phyloP scores from a whole-genome alignment of 2,797 vertebrate genomes.

The Karalla daura region DNA sequence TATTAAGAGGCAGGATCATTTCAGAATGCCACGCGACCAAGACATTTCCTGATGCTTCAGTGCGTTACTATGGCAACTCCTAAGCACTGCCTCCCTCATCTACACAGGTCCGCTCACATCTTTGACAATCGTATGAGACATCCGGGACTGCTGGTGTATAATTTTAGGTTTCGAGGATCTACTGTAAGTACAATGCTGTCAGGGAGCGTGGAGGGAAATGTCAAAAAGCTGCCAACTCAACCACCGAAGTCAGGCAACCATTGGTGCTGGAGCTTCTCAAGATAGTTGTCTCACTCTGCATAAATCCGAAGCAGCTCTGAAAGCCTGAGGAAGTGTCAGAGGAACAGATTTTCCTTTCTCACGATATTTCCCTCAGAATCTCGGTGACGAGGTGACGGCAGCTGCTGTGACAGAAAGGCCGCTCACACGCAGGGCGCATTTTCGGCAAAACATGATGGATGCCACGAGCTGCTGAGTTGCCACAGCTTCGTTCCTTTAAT shows the following conservation, averaged over 20 bases:
- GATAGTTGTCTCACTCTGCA: background rate
- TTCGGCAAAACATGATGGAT: constrained; percentile 25
- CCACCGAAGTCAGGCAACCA: background rate
- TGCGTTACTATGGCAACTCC: constrained; percentile 26
- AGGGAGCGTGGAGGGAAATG: background rate
- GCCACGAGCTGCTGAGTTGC: background rate
- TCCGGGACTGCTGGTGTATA: background rate
- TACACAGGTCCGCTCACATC: background rate
- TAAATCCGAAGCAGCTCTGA: constrained; percentile 1
- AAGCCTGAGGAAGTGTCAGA: background rate
- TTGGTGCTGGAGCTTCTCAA: background rate
- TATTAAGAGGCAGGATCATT: background rate
- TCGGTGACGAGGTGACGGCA: constrained; percentile 4
- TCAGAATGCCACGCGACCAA: background rate
- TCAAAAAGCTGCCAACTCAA: background rate
- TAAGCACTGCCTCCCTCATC: background rate
- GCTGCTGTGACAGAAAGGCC: constrained; percentile 19
- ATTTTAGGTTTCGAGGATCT: constrained; percentile 1
- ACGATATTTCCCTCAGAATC: background rate
- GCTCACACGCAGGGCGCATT: constrained; percentile 1
- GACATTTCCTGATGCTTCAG: constrained; percentile 1
- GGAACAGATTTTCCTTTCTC: background rate
- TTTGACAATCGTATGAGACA: constrained; percentile 4
- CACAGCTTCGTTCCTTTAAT: background rate
- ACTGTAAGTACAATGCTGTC: background rate